Percentiles rank a stretch among this genome's conserved stretches.
Conservation (phyloP, 64 coral and sea anemone genomes). For the Montipora efflorescens region DNA sequence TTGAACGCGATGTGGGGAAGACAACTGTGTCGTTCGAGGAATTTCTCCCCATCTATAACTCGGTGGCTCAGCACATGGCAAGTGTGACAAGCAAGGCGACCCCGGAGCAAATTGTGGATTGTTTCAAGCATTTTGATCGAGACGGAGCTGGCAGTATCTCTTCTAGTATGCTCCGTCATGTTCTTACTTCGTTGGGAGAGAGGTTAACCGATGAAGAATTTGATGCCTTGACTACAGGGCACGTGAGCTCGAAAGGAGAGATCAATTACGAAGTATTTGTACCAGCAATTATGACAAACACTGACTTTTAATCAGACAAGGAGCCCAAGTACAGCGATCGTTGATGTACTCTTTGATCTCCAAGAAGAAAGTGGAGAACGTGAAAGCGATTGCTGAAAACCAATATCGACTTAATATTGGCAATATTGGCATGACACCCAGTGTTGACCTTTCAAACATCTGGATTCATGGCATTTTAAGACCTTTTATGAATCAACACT, state of each 20-base stretch:
- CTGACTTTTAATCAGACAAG: background rate
- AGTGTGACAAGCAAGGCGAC: conserved; percentile 66
- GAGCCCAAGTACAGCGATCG: no score
- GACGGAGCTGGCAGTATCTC: conserved; percentile 78
- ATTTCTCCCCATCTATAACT: conserved; percentile 92
- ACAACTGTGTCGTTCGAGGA: conserved; percentile 83
- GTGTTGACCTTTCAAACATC: conserved; percentile 22
- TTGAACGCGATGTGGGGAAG: conserved; percentile 88
- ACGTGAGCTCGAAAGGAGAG: conserved; percentile 85
- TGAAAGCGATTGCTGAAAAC: background rate
- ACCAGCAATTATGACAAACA: conserved; percentile 33
- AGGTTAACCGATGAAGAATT: conserved; percentile 92
- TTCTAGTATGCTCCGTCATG: conserved; percentile 84
- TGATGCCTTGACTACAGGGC: conserved; percentile 74
- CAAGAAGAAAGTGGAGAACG: background rate
- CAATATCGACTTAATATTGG: background rate
- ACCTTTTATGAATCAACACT: background rate
- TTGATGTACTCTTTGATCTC: background rate
- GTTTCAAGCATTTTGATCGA: conserved; percentile 94
- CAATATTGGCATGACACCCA: background rate
- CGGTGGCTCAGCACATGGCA: conserved; percentile 72
- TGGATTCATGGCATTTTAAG: background rate
- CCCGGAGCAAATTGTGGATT: conserved; percentile 90
- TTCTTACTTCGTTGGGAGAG: conserved; percentile 93
- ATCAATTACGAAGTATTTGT: conserved; percentile 81